A percentile compares a stretch with the other conserved stretches of the same genome.
These are phyloP conservation scores for Euproctis similis DNA, from an alignment of 2,888 invertebrate genomes.

Conservation along the genomic window DNA sequence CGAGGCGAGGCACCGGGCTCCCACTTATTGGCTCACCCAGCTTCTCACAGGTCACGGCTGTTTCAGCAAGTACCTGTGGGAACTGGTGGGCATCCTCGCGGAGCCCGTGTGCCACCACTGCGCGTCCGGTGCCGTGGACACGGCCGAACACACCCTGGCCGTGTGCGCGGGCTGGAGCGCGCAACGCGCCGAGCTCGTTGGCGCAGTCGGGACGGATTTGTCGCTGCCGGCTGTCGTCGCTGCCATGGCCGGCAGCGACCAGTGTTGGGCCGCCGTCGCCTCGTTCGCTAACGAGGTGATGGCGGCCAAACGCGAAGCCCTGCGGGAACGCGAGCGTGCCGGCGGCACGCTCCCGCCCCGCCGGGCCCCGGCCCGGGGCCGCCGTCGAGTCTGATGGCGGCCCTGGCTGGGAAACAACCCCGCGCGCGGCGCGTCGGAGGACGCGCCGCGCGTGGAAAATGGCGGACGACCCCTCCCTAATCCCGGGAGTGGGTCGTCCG, in stretches of 20 bases:
- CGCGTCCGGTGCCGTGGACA: neutral
- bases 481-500: too few relatives aligned
- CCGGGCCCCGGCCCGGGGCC: neutral
- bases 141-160: neutral
- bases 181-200: neutral
- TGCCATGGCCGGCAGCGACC: neutral
- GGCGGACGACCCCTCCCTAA: too few relatives aligned
- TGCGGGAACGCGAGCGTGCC: too few relatives aligned
- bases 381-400: too few relatives aligned
- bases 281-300: neutral
- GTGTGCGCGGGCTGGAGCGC: neutral
- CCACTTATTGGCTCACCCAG: neutral
- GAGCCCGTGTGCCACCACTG: neutral
- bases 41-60: neutral
- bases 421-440: too few relatives aligned
- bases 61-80: constrained; percentile 1
- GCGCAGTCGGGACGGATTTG: neutral
- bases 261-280: neutral
- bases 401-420: neutral
- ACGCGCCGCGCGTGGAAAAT: too few relatives aligned
- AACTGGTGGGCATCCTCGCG: neutral
- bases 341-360: too few relatives aligned
- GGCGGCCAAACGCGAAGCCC: neutral
- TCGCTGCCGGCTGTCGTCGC: neutral
- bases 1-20: too few relatives aligned